Conservation (phyloP, 2,797 vertebrate genomes). For the Hippopotamyrus pictus region DNA sequence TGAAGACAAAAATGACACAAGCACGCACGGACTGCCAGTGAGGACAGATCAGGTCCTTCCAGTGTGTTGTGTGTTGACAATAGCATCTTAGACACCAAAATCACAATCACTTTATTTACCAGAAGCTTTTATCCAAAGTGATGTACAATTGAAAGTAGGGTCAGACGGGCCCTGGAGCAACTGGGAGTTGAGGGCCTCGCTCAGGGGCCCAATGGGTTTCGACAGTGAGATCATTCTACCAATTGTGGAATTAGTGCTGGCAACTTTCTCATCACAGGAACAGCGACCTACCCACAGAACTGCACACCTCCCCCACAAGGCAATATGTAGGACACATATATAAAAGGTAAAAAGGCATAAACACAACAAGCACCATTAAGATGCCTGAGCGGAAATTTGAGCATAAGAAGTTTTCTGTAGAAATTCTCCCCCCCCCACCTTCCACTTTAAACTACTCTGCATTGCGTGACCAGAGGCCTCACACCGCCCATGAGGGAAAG, state of each 20-base stretch:
- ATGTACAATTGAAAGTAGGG: background rate
- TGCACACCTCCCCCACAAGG: background rate
- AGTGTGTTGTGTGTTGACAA: background rate
- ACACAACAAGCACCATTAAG: background rate
- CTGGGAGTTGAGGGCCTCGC: background rate
- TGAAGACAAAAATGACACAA: background rate
- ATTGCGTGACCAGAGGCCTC: background rate
- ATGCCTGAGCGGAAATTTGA: background rate
- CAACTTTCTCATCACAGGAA: background rate
- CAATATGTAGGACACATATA: background rate
- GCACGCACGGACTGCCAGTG: background rate
- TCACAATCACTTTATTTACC: background rate
- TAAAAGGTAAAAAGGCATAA: background rate
- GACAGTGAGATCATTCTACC: background rate
- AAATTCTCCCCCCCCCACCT: background rate
- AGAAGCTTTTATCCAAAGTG: background rate
- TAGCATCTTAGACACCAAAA: background rate
- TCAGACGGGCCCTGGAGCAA: background rate
- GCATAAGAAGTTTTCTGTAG: background rate
- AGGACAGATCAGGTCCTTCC: background rate
- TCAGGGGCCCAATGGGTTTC: background rate
- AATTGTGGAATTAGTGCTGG: background rate
- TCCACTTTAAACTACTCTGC: background rate
- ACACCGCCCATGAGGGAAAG: background rate
- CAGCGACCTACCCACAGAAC: background rate